Conservation (phyloP, 2,113 vertebrate genomes). For the Panthera uncia region DNA sequence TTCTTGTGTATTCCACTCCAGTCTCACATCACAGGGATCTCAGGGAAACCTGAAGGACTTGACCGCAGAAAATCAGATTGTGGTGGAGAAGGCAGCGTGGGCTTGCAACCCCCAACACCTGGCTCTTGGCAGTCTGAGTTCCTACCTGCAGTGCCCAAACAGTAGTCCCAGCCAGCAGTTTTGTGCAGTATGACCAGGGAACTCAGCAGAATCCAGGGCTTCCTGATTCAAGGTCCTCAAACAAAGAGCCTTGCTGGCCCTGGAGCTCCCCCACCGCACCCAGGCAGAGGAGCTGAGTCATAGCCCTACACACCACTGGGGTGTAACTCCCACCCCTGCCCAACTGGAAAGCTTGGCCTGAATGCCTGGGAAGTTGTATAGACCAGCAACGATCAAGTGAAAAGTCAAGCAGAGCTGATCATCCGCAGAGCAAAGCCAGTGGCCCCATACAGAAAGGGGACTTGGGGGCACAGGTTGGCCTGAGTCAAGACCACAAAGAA, state of each 20-base stretch:
- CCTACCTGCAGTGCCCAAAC: neutral
- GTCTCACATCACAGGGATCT: neutral
- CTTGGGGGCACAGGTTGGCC: neutral
- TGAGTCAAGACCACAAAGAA: neutral
- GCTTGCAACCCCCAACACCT: neutral
- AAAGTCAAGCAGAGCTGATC: neutral
- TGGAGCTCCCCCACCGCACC: neutral
- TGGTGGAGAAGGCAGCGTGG: neutral
- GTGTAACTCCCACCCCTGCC: neutral
- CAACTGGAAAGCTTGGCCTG: neutral
- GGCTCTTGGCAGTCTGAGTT: neutral
- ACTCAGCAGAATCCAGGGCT: neutral
- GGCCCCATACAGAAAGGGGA: neutral
- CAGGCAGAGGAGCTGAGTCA: neutral
- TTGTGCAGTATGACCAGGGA: neutral
- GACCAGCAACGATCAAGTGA: neutral
- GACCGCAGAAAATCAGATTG: neutral
- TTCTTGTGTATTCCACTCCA: neutral
- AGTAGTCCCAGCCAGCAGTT: neutral
- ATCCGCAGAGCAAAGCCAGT: neutral
- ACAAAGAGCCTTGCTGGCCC: neutral
- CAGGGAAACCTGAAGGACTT: neutral
- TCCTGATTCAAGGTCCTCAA: neutral
- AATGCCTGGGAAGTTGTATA: neutral
- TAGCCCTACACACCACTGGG: neutral